Conservation (phyloP, 2,797 vertebrate genomes). For the Pseudochirops cupreus region DNA sequence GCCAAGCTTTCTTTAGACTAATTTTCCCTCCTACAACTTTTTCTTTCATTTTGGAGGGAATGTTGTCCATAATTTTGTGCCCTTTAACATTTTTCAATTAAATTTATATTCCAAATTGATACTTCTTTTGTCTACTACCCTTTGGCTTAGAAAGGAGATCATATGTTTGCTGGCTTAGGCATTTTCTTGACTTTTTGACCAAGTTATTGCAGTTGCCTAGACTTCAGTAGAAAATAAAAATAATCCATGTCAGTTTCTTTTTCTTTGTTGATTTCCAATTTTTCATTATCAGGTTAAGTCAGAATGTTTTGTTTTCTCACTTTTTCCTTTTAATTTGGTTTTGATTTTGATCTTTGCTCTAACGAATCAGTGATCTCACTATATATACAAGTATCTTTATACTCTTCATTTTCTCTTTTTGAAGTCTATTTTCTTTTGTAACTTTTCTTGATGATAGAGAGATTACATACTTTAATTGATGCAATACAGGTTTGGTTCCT, state of each 20-base stretch:
- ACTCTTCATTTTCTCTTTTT: background rate
- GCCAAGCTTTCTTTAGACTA: background rate
- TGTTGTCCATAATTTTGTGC: background rate
- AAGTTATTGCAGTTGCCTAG: background rate
- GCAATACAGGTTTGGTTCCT: background rate
- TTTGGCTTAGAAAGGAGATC: background rate
- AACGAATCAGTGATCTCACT: background rate
- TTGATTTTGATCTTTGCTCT: background rate
- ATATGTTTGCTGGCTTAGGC: background rate
- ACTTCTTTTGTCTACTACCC: background rate
- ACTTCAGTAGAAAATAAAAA: background rate
- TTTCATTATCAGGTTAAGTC: background rate
- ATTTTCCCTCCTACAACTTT: background rate
- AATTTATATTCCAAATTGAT: background rate
- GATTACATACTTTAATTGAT: background rate
- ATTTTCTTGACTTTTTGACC: background rate
- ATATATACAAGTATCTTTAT: background rate
- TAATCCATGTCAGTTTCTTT: background rate
- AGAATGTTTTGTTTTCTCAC: background rate
- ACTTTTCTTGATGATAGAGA: conserved; percentile 31
- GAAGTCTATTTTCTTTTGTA: conserved; percentile 35
- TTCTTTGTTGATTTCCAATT: background rate
- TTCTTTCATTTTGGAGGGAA: background rate
- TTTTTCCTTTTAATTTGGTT: background rate
- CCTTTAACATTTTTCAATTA: background rate